Evolutionary conservation across 2,797 vertebrate genomes (phyloP), one percentile per base, ranked within the genome.

Genomic region (Orientallactaga sibirica): DNA sequence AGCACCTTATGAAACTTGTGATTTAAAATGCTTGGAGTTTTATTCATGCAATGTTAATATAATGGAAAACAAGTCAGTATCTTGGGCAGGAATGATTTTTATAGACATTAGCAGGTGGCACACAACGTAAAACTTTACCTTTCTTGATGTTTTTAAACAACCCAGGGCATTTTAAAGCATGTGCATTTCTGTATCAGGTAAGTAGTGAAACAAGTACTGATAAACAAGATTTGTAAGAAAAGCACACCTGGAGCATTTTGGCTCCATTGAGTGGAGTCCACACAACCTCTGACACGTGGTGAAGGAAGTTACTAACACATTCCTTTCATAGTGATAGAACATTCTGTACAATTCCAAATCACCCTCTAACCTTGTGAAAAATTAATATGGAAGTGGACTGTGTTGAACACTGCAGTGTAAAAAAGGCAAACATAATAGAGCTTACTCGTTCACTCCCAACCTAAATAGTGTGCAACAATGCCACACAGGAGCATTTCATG

Each of bases 41-140:
- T 96, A 97, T 94, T 97, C 92, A 95, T 96, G 68, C 87, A 83
- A 95, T 95, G 82, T 93, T 97, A 96, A 96, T 95, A 96, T 88
- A 96, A 95, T 96, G 95, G 93, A 93, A 97, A 96, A 96, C 88
- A 95, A 97, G 92, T 95, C 94, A 12, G 55, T 92, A 91, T 95
- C 88, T 94, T 80, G 43, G 93, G 77, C 74, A 94, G 80, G 62
- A 92, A 89, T 91, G 81, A 91, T 85, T 96, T 48, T 96, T 95
- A 95, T 25, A 93, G 77, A 73, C 80, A 87, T 82, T 89, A 92
- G 78, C 88, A 91, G 78, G 93, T 93, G 86, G 81, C 78, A 95
- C 86, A 79, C 61, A 75, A 77, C 52, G 78, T 92, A 94, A 97
- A 97, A 96, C 88, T 95, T 95, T 87, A 74, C 86, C 84, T 97